phyloP scores from a whole-genome alignment of 30 jellyfish, hydroid and myxozoan genomes.

The Haliclystus octoradiatus region DNA sequence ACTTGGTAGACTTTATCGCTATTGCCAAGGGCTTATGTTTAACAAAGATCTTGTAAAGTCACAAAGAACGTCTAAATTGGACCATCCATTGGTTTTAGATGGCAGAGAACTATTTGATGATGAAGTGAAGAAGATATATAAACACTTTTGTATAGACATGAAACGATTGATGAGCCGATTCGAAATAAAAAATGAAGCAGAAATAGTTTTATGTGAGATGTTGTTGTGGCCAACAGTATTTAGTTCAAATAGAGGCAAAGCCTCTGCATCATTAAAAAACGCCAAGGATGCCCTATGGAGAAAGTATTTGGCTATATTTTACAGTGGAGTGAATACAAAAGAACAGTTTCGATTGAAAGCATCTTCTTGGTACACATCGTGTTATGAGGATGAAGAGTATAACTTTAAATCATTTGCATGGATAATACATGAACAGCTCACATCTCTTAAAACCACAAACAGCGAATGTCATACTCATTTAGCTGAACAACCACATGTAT shows the following conservation, averaged over 20 bases:
- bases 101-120: slow-evolving; percentile 34
- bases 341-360: slow-evolving; percentile 39
- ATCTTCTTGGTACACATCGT: slow-evolving; percentile 64
- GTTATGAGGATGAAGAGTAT: slow-evolving; percentile 19
- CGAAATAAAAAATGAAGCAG: slow-evolving; percentile 52
- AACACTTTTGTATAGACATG: slow-evolving; percentile 16
- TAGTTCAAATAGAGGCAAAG: slow-evolving; percentile 56
- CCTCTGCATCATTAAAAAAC: slow-evolving; percentile 24
- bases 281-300: slow-evolving; percentile 28
- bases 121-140: slow-evolving; percentile 36
- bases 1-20: slow-evolving; percentile 52
- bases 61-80: slow-evolving; percentile 7
- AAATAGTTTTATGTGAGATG: slow-evolving; percentile 48
- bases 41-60: slow-evolving; percentile 38
- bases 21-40: slow-evolving; percentile 49
- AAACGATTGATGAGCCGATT: slow-evolving; percentile 33
- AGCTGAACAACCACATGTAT: too few relatives aligned
- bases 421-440: background rate
- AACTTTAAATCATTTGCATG: background rate
- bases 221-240: slow-evolving; percentile 42
- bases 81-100: slow-evolving; percentile 27
- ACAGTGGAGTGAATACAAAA: slow-evolving; percentile 15
- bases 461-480: too few relatives aligned
- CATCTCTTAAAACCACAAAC: background rate
- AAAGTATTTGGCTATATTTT: slow-evolving; percentile 47